Conservation (phyloP, 1,140 invertebrate genomes). For the Apis florea region DNA sequence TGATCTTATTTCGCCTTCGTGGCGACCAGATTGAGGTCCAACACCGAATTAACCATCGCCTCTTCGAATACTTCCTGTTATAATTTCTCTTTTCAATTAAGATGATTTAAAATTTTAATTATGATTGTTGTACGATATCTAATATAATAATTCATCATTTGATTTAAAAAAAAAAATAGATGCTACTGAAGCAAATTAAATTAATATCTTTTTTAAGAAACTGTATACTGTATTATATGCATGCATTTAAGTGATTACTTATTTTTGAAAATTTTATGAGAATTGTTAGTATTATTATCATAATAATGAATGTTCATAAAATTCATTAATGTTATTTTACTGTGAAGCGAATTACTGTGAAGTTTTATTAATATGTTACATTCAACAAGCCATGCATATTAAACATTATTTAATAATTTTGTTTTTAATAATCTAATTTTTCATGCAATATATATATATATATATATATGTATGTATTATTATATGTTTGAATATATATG, state of each 20-base stretch:
- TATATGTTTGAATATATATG: neutral
- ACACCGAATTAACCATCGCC: constrained; percentile 65
- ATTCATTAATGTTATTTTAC: neutral
- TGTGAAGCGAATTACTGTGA: too few species aligned
- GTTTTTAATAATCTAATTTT: constrained; percentile 4
- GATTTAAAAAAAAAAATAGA: neutral
- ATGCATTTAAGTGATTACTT: constrained; percentile 6
- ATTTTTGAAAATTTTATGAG: neutral
- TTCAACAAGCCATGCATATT: constrained; percentile 37
- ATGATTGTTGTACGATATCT: neutral
- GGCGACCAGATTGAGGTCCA: constrained; percentile 59
- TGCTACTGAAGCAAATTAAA: neutral
- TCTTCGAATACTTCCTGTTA: constrained; percentile 63
- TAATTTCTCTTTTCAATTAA: constrained; percentile 59
- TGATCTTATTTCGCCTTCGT: constrained; percentile 68
- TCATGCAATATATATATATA: constrained; percentile 34
- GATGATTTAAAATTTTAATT: constrained; percentile 8
- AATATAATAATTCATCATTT: neutral
- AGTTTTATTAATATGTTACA: constrained; percentile 10
- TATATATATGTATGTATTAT: too few species aligned
- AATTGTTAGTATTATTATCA: neutral
- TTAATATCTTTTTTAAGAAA: neutral
- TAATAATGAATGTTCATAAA: neutral
- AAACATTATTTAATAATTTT: constrained; percentile 4
- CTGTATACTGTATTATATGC: neutral